Percentiles rank a stretch among this genome's conserved stretches.
phyloP scores from a whole-genome alignment of 2,113 vertebrate genomes.

The Turnix velox region DNA sequence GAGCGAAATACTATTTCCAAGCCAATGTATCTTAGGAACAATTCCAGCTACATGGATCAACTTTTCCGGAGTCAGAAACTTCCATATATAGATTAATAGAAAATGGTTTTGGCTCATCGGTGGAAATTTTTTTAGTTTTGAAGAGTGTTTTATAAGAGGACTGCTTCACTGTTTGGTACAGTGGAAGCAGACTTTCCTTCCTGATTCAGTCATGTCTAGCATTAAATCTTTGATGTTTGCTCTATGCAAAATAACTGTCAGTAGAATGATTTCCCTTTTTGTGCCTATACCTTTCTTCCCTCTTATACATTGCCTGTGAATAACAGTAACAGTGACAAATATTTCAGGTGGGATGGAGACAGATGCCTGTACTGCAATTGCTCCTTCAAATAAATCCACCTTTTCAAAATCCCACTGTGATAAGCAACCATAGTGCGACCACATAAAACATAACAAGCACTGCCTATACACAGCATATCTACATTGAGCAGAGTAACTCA shows the following conservation, averaged over 20 bases:
- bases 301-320: not conserved
- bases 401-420: not conserved
- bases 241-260: not conserved
- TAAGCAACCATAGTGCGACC: not conserved
- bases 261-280: not conserved
- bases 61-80: slow-evolving; percentile 25
- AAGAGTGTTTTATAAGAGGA: not conserved
- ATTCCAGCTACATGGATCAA: not conserved
- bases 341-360: not conserved
- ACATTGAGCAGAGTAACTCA: not conserved
- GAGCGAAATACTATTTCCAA: not conserved
- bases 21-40: not conserved
- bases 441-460: not conserved
- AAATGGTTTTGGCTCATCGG: not conserved
- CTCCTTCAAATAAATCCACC: not conserved
- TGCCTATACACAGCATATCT: not conserved
- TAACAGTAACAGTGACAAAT: fast-evolving
- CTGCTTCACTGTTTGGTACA: not conserved
- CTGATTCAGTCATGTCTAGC: not conserved
- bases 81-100: not conserved
- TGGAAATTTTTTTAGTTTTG: not conserved
- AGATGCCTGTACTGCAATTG: not conserved
- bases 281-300: not conserved
- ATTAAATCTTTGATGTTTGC: not conserved
- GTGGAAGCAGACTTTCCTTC: not conserved